phyloP scores from a whole-genome alignment of 2,113 vertebrate species.

The Corythornis madagascariensis region DNA sequence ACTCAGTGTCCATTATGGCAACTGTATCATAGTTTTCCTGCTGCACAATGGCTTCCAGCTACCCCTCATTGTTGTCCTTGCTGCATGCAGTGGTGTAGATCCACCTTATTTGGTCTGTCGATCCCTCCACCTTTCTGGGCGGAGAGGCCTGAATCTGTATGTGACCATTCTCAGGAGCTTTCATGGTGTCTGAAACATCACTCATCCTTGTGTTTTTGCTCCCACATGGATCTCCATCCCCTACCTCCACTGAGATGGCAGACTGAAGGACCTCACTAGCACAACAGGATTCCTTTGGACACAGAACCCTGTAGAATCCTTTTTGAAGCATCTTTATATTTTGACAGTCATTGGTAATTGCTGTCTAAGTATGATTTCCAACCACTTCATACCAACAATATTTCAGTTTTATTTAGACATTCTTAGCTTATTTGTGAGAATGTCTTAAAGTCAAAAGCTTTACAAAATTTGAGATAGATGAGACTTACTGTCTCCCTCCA shows the following conservation, averaged over 20 bases:
- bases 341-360: not conserved
- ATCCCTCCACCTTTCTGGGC: not conserved
- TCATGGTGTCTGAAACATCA: not conserved
- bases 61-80: not conserved
- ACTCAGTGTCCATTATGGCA: too few species aligned
- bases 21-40: not conserved
- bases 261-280: not conserved
- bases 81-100: not conserved
- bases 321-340: not conserved
- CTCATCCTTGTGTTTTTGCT: not conserved
- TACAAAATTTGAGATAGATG: not conserved
- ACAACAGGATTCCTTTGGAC: not conserved
- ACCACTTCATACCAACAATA: not conserved
- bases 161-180: not conserved
- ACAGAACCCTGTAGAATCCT: not conserved
- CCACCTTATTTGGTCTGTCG: not conserved
- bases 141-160: not conserved
- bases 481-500: not conserved
- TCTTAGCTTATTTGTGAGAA: not conserved
- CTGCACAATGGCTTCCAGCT: not conserved
- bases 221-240: not conserved
- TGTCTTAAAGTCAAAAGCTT: not conserved
- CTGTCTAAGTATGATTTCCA: not conserved
- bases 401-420: not conserved
- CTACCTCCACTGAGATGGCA: not conserved